Evolutionary conservation across 2,113 vertebrate genomes (phyloP).

Genomic region (zebrafish (Danio rerio)): GRCz12tu NC_133180.1:70597001-70597500

Average conservation of each 20-base stretch:
- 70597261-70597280: constrained; percentile 39
- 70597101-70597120: neutral
- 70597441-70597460: constrained; percentile 12
- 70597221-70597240: neutral
- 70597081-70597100: constrained; percentile 14
- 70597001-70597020: constrained; percentile 34
- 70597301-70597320: constrained; percentile 50
- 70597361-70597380: constrained; percentile 14
- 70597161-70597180: constrained; percentile 16
- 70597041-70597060: constrained; percentile 10
- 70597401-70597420: constrained; percentile 33
- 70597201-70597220: neutral
- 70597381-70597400: constrained; percentile 44
- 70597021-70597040: constrained; percentile 8
- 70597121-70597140: constrained; percentile 34
- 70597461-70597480: constrained; percentile 24
- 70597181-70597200: neutral
- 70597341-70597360: constrained; percentile 40
- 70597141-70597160: constrained; percentile 14
- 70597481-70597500: constrained; percentile 2
- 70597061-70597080: constrained; percentile 1
- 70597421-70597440: constrained; percentile 15
- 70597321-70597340: constrained; percentile 31
- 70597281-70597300: constrained; percentile 22
- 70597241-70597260: constrained; percentile 18